phyloP scores from a whole-genome alignment of 1,140 invertebrate species.

The Venturia canescens region DNA sequence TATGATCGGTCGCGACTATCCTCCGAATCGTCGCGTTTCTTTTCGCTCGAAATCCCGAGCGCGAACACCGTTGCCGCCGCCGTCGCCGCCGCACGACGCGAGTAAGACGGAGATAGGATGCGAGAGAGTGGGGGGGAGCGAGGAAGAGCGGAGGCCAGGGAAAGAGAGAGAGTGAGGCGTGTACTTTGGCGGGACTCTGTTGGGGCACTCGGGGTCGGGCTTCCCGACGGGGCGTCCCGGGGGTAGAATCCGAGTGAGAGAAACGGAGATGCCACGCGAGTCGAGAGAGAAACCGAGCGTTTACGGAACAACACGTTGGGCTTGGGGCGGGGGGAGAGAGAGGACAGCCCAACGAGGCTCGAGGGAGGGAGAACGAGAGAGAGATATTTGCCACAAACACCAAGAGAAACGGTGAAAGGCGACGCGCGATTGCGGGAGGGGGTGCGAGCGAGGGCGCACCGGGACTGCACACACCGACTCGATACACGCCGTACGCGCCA shows the following conservation, averaged over 20 bases:
- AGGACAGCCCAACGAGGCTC: conserved; percentile 29
- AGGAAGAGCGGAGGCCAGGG: conserved; percentile 51
- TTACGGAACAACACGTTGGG: conserved; percentile 47
- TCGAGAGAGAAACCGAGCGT: conserved; percentile 38
- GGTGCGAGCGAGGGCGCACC: conserved; percentile 55
- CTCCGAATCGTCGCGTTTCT: conserved; percentile 76
- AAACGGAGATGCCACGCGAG: conserved; percentile 42
- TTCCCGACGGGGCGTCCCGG: conserved; percentile 53
- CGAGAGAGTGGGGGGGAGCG: conserved; percentile 45
- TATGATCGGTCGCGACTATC: conserved; percentile 78
- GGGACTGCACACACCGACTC: neutral
- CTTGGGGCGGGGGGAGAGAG: conserved; percentile 34
- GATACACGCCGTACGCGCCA: neutral
- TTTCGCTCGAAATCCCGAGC: conserved; percentile 67
- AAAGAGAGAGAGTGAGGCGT: conserved; percentile 49
- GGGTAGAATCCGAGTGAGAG: conserved; percentile 57
- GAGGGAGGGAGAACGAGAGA: conserved; percentile 40
- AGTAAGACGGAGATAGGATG: conserved; percentile 48
- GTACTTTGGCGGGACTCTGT: neutral
- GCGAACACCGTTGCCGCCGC: conserved; percentile 29
- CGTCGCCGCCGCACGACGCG: conserved; percentile 40
- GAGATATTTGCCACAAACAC: conserved; percentile 28
- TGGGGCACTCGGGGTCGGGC: conserved; percentile 37
- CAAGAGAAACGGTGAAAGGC: conserved; percentile 38
- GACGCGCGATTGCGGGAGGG: conserved; percentile 49